These are phyloP conservation scores for Epistrophe grossulariae DNA, from an alignment of 2,888 invertebrate species.

Conservation along the genomic window DNA sequence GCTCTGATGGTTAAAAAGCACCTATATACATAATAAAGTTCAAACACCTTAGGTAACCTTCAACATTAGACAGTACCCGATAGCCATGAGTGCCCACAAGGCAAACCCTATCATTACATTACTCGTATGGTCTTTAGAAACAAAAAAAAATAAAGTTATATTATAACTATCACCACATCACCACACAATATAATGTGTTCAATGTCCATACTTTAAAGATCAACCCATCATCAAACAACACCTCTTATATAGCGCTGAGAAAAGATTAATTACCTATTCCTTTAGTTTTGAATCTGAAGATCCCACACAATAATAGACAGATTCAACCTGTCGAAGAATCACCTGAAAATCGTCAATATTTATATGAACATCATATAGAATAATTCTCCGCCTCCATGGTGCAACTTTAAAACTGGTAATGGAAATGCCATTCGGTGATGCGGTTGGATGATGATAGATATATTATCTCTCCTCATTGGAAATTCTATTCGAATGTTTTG, in stretches of 20 bases:
- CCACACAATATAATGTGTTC: neutral
- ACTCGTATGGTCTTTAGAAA: conserved; percentile 6
- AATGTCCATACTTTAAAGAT: conserved; percentile 16
- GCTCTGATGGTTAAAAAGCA: conserved; percentile 17
- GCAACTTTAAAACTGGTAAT: neutral
- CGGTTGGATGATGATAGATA: conserved; percentile 22
- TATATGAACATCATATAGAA: conserved; percentile 31
- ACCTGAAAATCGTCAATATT: conserved; percentile 55
- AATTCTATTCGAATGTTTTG: conserved; percentile 65
- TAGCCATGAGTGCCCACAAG: conserved; percentile 49
- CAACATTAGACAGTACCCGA: conserved; percentile 41
- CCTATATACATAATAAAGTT: conserved; percentile 41
- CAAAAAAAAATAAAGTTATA: conserved; percentile 22
- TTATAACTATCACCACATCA: conserved; percentile 1
- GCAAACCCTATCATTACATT: conserved; percentile 20
- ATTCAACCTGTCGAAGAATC: conserved; percentile 60
- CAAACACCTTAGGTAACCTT: conserved; percentile 59
- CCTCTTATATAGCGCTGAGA: neutral
- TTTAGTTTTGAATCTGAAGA: conserved; percentile 23
- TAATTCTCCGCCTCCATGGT: conserved; percentile 15
- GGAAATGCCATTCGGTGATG: conserved; percentile 43
- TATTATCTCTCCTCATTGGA: conserved; percentile 38
- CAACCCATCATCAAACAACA: conserved; percentile 11
- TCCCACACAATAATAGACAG: conserved; percentile 27
- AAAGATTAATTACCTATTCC: conserved; percentile 56